Conservation (phyloP, 2,113 vertebrate genomes). For the Lipophrys pholis region DNA sequence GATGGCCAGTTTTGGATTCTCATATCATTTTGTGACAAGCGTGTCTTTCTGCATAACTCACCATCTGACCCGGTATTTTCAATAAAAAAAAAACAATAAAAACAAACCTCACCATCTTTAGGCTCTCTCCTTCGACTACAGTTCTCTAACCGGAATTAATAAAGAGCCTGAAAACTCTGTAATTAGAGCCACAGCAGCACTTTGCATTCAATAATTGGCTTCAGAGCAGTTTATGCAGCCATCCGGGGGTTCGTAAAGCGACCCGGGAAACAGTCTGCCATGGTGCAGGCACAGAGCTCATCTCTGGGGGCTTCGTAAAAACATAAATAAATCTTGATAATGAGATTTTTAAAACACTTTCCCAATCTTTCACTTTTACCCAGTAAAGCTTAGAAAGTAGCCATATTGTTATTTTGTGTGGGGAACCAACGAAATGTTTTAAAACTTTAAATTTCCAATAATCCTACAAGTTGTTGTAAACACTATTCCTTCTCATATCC, state of each 20-base stretch:
- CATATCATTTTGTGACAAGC: too few species aligned
- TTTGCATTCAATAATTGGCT: constrained; percentile 35
- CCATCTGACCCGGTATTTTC: too few species aligned
- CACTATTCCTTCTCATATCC: too few species aligned
- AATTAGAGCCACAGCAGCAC: constrained; percentile 62
- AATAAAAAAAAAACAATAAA: too few species aligned
- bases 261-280: constrained; percentile 23
- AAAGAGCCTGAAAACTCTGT: constrained; percentile 42
- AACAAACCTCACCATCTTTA: background rate
- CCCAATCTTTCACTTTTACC: background rate
- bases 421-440: too few species aligned
- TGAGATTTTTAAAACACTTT: constrained; percentile 18
- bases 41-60: too few species aligned
- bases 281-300: constrained; percentile 31
- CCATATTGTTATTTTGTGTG: too few species aligned
- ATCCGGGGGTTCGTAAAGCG: constrained; percentile 9
- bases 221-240: constrained; percentile 38
- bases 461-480: too few species aligned
- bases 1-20: background rate
- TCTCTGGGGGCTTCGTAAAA: constrained; percentile 31
- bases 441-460: too few species aligned
- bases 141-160: background rate
- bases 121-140: background rate
- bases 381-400: too few species aligned
- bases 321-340: constrained; percentile 43